Conservation (phyloP, 2,113 vertebrate genomes). For the Pelusios castaneus region DNA sequence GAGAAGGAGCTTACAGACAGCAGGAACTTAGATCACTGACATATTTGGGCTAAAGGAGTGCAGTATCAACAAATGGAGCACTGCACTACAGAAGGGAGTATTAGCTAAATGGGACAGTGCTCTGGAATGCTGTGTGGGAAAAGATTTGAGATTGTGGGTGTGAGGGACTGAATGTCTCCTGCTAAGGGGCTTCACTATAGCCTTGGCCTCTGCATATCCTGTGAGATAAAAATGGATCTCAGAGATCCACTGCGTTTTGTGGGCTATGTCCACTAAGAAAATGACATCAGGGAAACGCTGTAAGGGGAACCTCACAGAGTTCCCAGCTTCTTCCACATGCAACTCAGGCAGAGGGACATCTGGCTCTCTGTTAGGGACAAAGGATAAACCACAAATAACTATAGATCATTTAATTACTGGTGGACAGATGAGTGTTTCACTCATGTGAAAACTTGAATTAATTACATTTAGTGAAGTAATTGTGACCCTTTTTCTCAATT, state of each 20-base stretch:
- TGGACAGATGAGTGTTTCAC: neutral
- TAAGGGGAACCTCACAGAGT: neutral
- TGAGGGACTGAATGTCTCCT: neutral
- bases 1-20: neutral
- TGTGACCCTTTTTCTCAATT: constrained; percentile 24
- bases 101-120: neutral
- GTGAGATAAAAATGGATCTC: neutral
- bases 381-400: neutral
- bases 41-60: neutral
- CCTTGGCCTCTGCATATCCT: neutral
- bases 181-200: neutral
- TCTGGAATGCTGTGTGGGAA: neutral
- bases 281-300: neutral
- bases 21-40: neutral
- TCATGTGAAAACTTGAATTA: neutral
- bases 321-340: neutral
- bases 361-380: neutral
- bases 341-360: neutral
- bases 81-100: neutral
- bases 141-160: neutral
- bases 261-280: neutral
- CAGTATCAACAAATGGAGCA: neutral
- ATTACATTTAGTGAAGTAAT: neutral
- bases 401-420: neutral
- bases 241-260: neutral